Evolutionary conservation across 2,113 vertebrate species (phyloP).

Genomic region (Mixornis gularis): DNA sequence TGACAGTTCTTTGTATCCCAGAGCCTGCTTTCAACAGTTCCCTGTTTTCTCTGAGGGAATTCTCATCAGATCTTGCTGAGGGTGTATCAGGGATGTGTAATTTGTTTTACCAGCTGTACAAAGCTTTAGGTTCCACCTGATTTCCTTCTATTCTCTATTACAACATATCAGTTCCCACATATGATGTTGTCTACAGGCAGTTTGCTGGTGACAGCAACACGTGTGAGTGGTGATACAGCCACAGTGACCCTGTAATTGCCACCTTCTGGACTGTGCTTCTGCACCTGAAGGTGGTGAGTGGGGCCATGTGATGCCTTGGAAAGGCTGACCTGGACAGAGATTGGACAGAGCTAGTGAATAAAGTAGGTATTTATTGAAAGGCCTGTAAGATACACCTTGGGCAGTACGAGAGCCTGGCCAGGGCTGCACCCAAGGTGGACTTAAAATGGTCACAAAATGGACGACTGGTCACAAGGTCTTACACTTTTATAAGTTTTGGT

Average conservation of each 20-base stretch:
- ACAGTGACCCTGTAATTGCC: not conserved
- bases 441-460: no score
- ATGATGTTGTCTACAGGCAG: fast-evolving
- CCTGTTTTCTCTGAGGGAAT: not conserved
- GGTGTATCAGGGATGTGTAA: not conserved
- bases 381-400: no score
- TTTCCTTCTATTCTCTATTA: not conserved
- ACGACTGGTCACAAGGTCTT: no score
- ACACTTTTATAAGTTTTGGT: no score
- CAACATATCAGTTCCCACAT: not conserved
- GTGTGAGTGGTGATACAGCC: not conserved
- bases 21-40: not conserved
- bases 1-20: not conserved
- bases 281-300: fast-evolving
- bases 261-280: not conserved
- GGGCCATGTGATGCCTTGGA: not conserved
- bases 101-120: not conserved
- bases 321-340: no score
- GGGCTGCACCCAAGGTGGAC: no score
- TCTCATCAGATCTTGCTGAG: not conserved
- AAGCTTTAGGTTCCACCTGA: not conserved
- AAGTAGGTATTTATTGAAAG: no score
- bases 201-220: not conserved
- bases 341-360: no score
- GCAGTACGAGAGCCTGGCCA: no score